These are phyloP conservation scores for Condylostylus longicornis DNA, from an alignment of 1,140 invertebrate genomes.

Conservation along the genomic window DNA sequence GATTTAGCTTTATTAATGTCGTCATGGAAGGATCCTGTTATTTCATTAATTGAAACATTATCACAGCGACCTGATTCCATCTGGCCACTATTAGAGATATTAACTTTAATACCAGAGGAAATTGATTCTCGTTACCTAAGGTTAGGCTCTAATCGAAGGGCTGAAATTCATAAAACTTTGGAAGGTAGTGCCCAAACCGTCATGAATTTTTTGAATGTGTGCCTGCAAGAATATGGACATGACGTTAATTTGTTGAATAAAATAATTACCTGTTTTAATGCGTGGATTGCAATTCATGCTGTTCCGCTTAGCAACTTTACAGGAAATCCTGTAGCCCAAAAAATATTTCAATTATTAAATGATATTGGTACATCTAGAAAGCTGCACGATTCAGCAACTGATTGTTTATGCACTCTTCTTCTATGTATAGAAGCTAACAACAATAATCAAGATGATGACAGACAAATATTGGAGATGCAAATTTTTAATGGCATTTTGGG, in stretches of 20 bases:
- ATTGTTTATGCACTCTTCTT: slow-evolving; percentile 77
- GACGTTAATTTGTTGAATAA: slow-evolving; percentile 39
- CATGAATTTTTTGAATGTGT: slow-evolving; percentile 59
- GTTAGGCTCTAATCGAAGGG: slow-evolving; percentile 76
- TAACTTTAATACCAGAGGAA: slow-evolving; percentile 94
- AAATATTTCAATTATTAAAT: slow-evolving; percentile 52
- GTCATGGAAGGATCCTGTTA: slow-evolving; percentile 76
- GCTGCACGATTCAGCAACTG: slow-evolving; percentile 79
- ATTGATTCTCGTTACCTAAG: slow-evolving; percentile 67
- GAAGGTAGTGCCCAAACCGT: slow-evolving; percentile 47
- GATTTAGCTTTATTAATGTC: slow-evolving; percentile 90
- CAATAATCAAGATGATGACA: slow-evolving; percentile 32
- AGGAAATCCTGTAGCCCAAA: slow-evolving; percentile 49
- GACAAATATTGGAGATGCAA: slow-evolving; percentile 51
- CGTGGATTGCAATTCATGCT: slow-evolving; percentile 60
- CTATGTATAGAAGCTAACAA: slow-evolving; percentile 62
- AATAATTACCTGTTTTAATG: slow-evolving; percentile 61
- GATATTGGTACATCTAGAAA: slow-evolving; percentile 46
- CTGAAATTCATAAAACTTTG: slow-evolving; percentile 67
- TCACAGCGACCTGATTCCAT: slow-evolving; percentile 44
- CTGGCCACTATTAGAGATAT: slow-evolving; percentile 76
- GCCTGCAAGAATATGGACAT: slow-evolving; percentile 40
- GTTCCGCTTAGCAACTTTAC: slow-evolving; percentile 48
- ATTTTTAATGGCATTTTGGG: slow-evolving; percentile 68
- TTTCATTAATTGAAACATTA: slow-evolving; percentile 64